phyloP scores from a whole-genome alignment of 2,113 vertebrate species.

The Lipotes vexillifer region DNA sequence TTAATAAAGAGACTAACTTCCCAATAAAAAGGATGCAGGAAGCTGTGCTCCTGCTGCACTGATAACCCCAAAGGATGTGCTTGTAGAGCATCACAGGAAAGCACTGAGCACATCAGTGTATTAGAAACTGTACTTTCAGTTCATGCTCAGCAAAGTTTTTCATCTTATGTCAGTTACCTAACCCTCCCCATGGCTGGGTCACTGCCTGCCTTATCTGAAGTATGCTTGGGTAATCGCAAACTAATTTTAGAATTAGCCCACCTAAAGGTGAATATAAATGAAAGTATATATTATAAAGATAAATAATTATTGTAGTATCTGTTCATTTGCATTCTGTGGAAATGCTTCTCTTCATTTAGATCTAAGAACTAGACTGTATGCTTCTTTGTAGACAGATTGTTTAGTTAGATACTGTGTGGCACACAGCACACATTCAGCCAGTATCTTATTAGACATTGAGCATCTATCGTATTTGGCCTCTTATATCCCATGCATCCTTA shows the following conservation, averaged over 20 bases:
- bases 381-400: background rate
- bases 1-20: background rate
- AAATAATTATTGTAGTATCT: background rate
- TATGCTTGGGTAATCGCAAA: background rate
- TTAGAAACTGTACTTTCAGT: background rate
- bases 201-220: background rate
- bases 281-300: background rate
- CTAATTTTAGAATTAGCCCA: background rate
- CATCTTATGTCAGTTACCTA: background rate
- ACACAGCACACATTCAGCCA: background rate
- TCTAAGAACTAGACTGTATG: background rate
- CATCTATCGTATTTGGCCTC: background rate
- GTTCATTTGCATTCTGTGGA: background rate
- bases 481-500: no score
- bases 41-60: background rate
- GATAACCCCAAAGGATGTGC: background rate
- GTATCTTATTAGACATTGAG: background rate
- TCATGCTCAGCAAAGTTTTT: background rate
- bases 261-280: background rate
- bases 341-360: background rate
- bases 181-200: background rate
- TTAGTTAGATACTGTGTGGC: background rate
- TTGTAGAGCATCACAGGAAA: background rate
- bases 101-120: background rate
- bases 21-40: background rate